Conservation (phyloP, 2,888 invertebrate genomes). For the Pecten maximus region DNA sequence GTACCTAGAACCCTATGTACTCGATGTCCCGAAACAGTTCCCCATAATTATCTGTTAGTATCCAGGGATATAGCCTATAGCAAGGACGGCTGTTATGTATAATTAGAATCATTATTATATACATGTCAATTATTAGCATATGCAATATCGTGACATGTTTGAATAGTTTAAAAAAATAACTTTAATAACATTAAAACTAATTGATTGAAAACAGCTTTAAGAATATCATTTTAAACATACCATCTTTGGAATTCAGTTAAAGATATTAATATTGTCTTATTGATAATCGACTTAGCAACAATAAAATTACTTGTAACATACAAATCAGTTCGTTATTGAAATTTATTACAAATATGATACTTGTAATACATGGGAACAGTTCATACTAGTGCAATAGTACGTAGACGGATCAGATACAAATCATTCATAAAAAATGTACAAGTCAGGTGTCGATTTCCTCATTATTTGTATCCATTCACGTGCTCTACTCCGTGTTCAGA, state of each 20-base stretch:
- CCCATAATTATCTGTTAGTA: no score
- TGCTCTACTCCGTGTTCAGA: not conserved
- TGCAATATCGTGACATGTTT: not conserved
- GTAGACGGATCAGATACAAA: not conserved
- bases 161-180: no score
- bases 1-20: not conserved
- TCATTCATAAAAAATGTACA: slow-evolving; percentile 19
- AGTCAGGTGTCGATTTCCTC: not conserved
- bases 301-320: not conserved
- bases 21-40: not conserved
- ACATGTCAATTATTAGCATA: no score
- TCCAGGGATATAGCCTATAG: no score
- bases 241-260: not conserved
- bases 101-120: no score
- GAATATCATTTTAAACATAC: not conserved
- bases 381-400: not conserved
- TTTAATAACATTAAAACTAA: no score
- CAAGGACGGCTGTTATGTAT: no score
- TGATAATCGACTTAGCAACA: not conserved
- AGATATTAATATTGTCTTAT: not conserved
- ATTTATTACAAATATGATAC: not conserved
- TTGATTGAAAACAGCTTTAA: no score
- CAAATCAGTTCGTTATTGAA: not conserved
- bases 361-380: not conserved
- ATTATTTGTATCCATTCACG: slow-evolving; percentile 4